Percentiles rank a stretch among this genome's conserved stretches.
Conservation (phyloP, 1,140 invertebrate genomes). For the Ylistrum balloti region DNA sequence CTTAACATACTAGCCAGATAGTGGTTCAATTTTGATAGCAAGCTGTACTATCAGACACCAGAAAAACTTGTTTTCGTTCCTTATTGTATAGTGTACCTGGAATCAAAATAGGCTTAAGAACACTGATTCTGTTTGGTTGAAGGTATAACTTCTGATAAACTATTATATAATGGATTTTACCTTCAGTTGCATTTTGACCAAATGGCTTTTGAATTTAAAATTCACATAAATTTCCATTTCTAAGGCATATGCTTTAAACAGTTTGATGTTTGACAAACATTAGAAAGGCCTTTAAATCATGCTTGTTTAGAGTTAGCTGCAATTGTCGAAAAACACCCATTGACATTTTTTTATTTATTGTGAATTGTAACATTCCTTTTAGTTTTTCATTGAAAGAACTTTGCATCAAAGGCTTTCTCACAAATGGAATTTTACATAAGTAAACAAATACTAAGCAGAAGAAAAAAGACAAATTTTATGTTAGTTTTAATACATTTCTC, state of each 20-base stretch:
- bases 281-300: background rate
- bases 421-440: background rate
- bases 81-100: too few species aligned
- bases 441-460: background rate
- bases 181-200: background rate
- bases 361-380: background rate
- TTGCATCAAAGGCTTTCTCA: background rate
- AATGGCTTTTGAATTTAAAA: background rate
- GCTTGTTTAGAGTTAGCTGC: background rate
- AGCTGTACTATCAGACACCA: too few species aligned
- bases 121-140: background rate
- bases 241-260: background rate
- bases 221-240: background rate
- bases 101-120: too few species aligned
- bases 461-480: background rate
- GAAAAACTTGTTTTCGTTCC: too few species aligned
- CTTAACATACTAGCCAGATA: too few species aligned
- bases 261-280: background rate
- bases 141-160: background rate
- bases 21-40: too few species aligned
- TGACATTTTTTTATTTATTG: background rate
- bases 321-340: background rate
- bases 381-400: slow-evolving; percentile 26
- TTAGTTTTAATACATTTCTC: background rate
- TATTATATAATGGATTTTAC: background rate